Evolutionary conservation across 2,113 vertebrate species (phyloP).

Genomic region (Pollachius pollachius): DNA sequence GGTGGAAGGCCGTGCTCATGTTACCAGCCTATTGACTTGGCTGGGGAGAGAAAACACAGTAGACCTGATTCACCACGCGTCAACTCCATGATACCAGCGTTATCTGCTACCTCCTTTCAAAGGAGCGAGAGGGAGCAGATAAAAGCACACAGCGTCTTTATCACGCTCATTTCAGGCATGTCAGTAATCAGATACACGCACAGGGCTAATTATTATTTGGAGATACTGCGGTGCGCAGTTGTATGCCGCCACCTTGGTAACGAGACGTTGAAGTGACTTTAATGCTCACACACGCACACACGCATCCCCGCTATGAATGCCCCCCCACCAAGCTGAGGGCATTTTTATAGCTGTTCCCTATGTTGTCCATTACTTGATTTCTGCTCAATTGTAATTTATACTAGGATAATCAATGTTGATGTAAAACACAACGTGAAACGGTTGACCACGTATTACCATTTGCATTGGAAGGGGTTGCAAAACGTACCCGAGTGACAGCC

Average conservation of each 20-base stretch:
- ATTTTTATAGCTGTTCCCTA: conserved; percentile 23
- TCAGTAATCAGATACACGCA: conserved; percentile 63
- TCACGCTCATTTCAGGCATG: conserved; percentile 67
- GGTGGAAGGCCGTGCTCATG: conserved; percentile 62
- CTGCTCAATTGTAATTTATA: conserved; percentile 26
- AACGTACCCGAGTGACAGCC: conserved; percentile 12
- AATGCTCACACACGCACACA: conserved; percentile 31
- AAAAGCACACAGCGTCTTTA: conserved; percentile 55
- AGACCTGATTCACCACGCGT: conserved; percentile 72
- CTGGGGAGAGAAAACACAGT: conserved; percentile 62
- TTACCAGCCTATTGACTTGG: conserved; percentile 72
- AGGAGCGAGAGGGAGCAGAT: conserved; percentile 51
- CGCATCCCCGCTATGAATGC: conserved; percentile 9
- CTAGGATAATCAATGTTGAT: conserved; percentile 39
- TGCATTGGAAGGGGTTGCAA: neutral
- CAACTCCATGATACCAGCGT: conserved; percentile 67
- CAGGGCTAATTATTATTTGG: conserved; percentile 70
- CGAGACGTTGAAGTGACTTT: conserved; percentile 47
- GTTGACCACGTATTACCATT: too few species aligned
- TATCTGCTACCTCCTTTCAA: conserved; percentile 64
- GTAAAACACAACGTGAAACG: conserved; percentile 21
- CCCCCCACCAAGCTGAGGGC: conserved; percentile 32
- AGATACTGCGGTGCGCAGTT: conserved; percentile 54
- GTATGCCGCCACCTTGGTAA: conserved; percentile 29
- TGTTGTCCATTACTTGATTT: conserved; percentile 31